A percentile compares a stretch with the other conserved stretches of the same genome.
These are phyloP conservation scores for Aegotheles bennettii DNA, from an alignment of 2,113 vertebrate species.

Conservation along the genomic window DNA sequence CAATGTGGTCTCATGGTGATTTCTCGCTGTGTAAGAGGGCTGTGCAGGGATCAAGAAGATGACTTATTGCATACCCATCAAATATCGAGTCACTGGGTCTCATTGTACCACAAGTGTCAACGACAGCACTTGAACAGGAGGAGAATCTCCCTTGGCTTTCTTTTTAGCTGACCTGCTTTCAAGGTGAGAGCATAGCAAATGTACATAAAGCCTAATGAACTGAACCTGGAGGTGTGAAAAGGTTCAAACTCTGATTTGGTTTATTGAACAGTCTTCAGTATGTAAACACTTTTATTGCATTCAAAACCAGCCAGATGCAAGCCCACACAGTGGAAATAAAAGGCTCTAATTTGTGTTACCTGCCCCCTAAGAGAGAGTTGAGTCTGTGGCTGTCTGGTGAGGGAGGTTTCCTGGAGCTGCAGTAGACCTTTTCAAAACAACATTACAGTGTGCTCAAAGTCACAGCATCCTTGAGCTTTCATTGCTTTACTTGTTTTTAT, in stretches of 20 bases:
- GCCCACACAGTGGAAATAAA: background rate
- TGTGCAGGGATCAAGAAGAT: background rate
- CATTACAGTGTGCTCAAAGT: background rate
- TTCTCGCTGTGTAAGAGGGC: background rate
- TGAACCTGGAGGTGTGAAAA: background rate
- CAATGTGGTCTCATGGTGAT: fast-evolving
- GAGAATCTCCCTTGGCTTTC: background rate
- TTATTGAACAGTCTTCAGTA: background rate
- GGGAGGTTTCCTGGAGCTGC: background rate
- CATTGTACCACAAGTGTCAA: background rate
- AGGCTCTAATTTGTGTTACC: background rate
- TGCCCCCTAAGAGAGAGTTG: background rate
- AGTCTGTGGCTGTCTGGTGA: background rate
- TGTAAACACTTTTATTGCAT: background rate
- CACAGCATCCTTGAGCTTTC: conserved; percentile 45
- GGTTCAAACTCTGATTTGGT: background rate
- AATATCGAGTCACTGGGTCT: fast-evolving
- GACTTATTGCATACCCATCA: fast-evolving
- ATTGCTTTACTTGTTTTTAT: background rate
- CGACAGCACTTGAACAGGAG: background rate
- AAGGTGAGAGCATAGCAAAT: background rate
- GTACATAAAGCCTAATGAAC: fast-evolving
- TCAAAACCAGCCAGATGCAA: background rate
- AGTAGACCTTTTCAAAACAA: background rate
- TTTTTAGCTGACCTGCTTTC: background rate